Evolutionary conservation across 2,113 vertebrate genomes (phyloP).

Genomic region (Burhinus bistriatus): DNA sequence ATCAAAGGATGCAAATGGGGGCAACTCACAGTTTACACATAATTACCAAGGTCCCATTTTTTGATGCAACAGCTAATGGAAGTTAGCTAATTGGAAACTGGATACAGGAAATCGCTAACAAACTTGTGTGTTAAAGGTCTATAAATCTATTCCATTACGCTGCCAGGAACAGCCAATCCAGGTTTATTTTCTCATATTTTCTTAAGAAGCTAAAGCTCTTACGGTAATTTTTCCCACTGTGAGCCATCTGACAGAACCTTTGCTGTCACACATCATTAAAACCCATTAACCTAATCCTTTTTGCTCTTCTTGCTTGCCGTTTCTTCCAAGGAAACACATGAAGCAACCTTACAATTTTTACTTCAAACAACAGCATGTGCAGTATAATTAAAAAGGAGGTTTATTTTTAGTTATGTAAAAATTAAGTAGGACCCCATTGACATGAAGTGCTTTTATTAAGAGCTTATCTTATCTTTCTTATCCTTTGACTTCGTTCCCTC

Average conservation of each 20-base stretch:
- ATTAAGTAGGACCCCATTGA: background rate
- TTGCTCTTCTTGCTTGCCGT: background rate
- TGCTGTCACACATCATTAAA: background rate
- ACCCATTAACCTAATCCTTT: background rate
- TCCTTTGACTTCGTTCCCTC: background rate
- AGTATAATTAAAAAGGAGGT: background rate
- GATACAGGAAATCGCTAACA: background rate
- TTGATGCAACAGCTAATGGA: background rate
- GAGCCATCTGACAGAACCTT: background rate
- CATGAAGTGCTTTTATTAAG: background rate
- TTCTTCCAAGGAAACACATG: background rate
- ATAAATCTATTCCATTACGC: background rate
- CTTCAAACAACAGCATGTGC: background rate
- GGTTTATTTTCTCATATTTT: background rate
- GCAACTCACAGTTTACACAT: background rate
- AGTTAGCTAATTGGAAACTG: background rate
- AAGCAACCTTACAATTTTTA: background rate
- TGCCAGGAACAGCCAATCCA: background rate
- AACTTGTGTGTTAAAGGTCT: background rate
- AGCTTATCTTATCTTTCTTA: background rate
- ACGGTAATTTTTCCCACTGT: background rate
- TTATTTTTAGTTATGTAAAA: background rate
- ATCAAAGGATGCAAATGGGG: background rate
- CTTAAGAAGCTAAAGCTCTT: background rate
- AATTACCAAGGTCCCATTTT: background rate